Base-by-base conservation (phyloP, 2,888 invertebrate species). In the Acronicta leporina region DNA sequence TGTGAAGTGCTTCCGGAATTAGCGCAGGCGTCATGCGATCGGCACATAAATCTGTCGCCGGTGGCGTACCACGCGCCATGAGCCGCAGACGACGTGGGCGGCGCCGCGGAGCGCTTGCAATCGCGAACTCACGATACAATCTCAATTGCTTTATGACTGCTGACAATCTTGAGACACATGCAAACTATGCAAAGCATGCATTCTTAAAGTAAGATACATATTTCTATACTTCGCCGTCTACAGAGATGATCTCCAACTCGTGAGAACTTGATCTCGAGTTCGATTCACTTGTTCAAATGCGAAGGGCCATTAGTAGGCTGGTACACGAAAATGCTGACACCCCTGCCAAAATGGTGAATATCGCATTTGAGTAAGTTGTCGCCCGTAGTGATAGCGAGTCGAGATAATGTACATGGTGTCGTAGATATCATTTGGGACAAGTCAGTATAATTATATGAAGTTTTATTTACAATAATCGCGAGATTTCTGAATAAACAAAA, bases 11-110 rank as follows among this genome's bases (percentile, higher is more conserved):
- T 88, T 88, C 86, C 86, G 82, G 88, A 88, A 87, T 87, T 85
- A 85, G 84, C 76, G 82, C 81, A 73, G 77, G 81, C 85, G 85
- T 83, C 88, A 90, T 88, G 89, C 87, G 81, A 92, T 89, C 83
- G 75, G 65, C 77, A 68, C 87, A 90, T 92, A 91, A 92, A 92
- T 91, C 87, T 87, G 86, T 89, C 89, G 82, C 79, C 84, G 76
- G 79, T 75, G 73, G 63, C 75, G 72, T 73, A 73, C 68, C 67
- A 67, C 73, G 75, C 78, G 74, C 75, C 68, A 64, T 71, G 60
- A 57, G 59, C 65, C 56, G 61, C 62, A 64, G 63, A 62, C 77
- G 62, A 76, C 67, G 85, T 81, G 78, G 83, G 82, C 76, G 84
- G 80, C 58, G 45, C 51, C 48, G 43, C 16, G 40, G 44, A n/a